phyloP scores from a whole-genome alignment of 2,113 vertebrate genomes.

The Nematolebias whitei region DNA sequence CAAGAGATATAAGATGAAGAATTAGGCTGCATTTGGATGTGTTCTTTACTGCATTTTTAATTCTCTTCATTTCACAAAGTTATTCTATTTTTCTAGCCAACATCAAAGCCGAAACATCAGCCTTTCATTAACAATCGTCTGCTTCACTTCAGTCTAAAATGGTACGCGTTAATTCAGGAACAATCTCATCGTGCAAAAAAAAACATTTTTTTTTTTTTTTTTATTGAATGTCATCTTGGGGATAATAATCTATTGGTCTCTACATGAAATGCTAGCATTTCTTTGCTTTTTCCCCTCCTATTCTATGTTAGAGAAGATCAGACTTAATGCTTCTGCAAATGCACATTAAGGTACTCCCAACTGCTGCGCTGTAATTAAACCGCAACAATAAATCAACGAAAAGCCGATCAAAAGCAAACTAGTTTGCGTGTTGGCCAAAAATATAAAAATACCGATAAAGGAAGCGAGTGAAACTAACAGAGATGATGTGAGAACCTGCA shows the following conservation, averaged over 20 bases:
- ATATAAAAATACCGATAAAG: constrained; percentile 34
- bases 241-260: constrained; percentile 31
- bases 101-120: constrained; percentile 28
- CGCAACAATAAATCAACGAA: constrained; percentile 55
- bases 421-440: constrained; percentile 32
- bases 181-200: constrained; percentile 19
- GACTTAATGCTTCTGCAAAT: constrained; percentile 55
- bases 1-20: constrained; percentile 19
- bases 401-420: constrained; percentile 51
- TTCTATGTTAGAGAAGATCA: constrained; percentile 47
- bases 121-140: constrained; percentile 15
- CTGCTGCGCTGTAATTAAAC: constrained; percentile 67
- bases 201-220: too few species aligned
- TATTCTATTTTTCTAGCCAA: constrained; percentile 12
- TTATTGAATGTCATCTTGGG: constrained; percentile 8
- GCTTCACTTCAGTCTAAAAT: constrained; percentile 19
- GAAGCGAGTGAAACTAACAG: constrained; percentile 40
- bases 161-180: constrained; percentile 16
- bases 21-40: constrained; percentile 5
- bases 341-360: constrained; percentile 58
- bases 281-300: constrained; percentile 7
- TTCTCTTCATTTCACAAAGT: constrained; percentile 14
- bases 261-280: constrained; percentile 19
- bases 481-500: constrained; percentile 63
- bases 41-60: constrained; percentile 31